phyloP scores from a whole-genome alignment of 1,140 invertebrate genomes.

The Linepithema humile region DNA sequence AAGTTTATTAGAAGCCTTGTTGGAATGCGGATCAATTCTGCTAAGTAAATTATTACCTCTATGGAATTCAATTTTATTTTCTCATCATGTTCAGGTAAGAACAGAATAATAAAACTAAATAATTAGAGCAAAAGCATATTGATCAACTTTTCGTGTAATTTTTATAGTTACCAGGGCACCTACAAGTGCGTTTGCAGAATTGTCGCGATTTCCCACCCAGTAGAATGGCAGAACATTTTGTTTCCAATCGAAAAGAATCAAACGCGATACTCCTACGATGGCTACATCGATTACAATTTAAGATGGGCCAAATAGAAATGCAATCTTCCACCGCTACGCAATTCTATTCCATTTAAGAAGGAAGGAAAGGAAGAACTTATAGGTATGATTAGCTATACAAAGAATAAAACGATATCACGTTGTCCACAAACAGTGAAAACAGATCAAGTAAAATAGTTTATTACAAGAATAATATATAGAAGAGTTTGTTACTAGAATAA shows the following conservation, averaged over 20 bases:
- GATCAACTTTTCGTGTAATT: neutral
- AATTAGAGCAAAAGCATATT: neutral
- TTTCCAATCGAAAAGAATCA: constrained; percentile 78
- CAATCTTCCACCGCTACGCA: constrained; percentile 96
- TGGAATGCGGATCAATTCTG: constrained; percentile 97
- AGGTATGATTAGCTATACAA: neutral
- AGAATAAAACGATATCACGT: neutral
- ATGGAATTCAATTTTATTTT: constrained; percentile 96
- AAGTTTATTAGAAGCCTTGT: constrained; percentile 96
- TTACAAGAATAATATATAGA: too few relatives aligned
- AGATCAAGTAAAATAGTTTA: neutral
- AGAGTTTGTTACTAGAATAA: too few relatives aligned
- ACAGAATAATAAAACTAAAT: neutral
- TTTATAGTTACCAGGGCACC: constrained; percentile 93
- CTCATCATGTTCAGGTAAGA: constrained; percentile 93
- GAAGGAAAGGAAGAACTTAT: neutral
- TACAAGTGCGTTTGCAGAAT: constrained; percentile 95
- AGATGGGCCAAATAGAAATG: constrained; percentile 98
- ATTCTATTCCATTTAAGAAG: constrained; percentile 91
- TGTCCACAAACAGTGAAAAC: neutral
- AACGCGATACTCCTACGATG: constrained; percentile 90
- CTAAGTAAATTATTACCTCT: constrained; percentile 93
- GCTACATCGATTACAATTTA: constrained; percentile 97
- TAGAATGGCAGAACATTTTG: constrained; percentile 77
- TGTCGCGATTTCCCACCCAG: constrained; percentile 91